These are phyloP conservation scores for Hedya salicella DNA, from an alignment of 2,888 invertebrate species.

Conservation along the genomic window DNA sequence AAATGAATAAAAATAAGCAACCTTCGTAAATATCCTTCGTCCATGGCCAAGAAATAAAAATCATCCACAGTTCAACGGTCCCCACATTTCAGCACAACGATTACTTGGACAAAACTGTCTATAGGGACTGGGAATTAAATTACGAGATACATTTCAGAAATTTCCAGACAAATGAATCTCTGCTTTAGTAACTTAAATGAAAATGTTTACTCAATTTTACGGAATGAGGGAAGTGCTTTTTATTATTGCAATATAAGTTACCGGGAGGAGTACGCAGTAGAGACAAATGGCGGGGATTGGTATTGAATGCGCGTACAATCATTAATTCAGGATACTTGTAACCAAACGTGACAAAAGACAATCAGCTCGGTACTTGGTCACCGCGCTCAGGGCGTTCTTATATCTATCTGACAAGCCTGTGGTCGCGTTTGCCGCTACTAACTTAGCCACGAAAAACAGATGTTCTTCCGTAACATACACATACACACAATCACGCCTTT, in stretches of 20 bases:
- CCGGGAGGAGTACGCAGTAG: too few relatives aligned
- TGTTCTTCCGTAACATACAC: too few relatives aligned
- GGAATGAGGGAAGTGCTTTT: background rate
- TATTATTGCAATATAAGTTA: background rate
- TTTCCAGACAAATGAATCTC: conserved; percentile 15
- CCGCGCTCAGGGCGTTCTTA: too few relatives aligned
- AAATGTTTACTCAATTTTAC: background rate
- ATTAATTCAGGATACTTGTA: too few relatives aligned
- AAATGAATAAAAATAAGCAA: background rate
- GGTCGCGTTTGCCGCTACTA: too few relatives aligned
- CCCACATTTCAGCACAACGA: conserved; percentile 25
- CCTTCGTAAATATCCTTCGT: conserved; percentile 1
- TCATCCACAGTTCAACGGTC: conserved; percentile 18
- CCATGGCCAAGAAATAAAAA: conserved; percentile 31
- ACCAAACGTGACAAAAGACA: too few relatives aligned
- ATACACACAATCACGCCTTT: too few relatives aligned
- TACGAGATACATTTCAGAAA: conserved; percentile 13
- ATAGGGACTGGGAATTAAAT: conserved; percentile 14
- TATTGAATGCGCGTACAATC: too few relatives aligned
- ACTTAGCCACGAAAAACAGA: too few relatives aligned
- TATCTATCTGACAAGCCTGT: too few relatives aligned
- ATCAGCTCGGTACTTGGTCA: too few relatives aligned
- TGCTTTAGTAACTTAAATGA: background rate
- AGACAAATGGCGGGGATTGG: too few relatives aligned
- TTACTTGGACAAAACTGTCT: conserved; percentile 26